phyloP scores from a whole-genome alignment of 2,888 invertebrate genomes.

The Tetragonula carbonaria region DNA sequence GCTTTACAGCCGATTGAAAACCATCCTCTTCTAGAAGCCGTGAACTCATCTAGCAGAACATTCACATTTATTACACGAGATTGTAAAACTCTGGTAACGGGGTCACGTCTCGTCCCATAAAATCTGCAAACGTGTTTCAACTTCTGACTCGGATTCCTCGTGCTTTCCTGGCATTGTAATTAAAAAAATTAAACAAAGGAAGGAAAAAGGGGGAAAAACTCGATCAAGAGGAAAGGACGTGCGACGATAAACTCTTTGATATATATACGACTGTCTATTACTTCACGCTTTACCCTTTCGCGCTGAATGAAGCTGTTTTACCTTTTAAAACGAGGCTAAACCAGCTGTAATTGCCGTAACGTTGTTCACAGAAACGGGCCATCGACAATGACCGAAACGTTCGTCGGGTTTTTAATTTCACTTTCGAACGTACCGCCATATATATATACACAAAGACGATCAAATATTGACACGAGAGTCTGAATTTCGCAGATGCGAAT shows the following conservation, averaged over 20 bases:
- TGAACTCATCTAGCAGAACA: constrained; percentile 5
- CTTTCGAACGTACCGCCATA: constrained; percentile 29
- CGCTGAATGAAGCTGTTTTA: background rate
- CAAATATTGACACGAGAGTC: too few species aligned
- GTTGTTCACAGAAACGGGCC: constrained; percentile 1
- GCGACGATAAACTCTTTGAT: background rate
- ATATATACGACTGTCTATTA: background rate
- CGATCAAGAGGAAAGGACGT: background rate
- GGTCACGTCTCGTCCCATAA: background rate
- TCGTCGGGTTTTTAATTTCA: constrained; percentile 40
- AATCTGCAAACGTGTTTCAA: background rate
- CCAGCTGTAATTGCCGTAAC: background rate
- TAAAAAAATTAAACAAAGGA: background rate
- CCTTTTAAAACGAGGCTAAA: background rate
- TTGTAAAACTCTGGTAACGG: constrained; percentile 14
- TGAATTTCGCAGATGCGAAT: too few species aligned
- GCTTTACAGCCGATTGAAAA: constrained; percentile 53
- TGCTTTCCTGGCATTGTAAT: background rate
- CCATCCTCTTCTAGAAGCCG: constrained; percentile 26
- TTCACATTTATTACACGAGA: constrained; percentile 22
- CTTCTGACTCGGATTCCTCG: background rate
- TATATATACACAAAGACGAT: too few species aligned
- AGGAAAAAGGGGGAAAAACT: too few species aligned
- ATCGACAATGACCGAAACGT: background rate
- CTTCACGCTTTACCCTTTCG: background rate